Conservation (phyloP, 2,888 invertebrate species). For the Pachydiplax longipennis region DNA sequence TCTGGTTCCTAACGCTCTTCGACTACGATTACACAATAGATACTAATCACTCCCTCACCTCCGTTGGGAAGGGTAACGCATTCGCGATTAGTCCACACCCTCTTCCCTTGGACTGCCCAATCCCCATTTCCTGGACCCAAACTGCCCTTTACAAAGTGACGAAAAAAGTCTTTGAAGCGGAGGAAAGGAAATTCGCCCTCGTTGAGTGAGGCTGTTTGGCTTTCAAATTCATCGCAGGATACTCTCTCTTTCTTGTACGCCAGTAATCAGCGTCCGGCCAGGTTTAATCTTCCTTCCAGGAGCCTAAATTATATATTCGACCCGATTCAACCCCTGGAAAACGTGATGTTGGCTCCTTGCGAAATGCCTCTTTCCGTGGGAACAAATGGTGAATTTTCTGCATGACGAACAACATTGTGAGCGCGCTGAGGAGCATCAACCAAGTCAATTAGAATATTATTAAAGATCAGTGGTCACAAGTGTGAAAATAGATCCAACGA, state of each 20-base stretch:
- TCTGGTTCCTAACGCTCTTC: no score
- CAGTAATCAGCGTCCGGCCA: background rate
- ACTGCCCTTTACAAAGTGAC: background rate
- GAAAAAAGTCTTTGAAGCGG: background rate
- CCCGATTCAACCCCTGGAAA: background rate
- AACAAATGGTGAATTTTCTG: no score
- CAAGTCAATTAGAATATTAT: no score
- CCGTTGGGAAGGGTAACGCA: background rate
- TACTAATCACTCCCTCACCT: no score
- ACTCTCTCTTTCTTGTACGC: background rate
- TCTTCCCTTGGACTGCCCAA: background rate
- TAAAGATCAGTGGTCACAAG: no score
- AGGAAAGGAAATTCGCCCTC: background rate
- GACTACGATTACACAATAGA: no score
- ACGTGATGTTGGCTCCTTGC: no score
- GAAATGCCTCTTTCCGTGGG: no score
- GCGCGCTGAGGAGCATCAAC: no score
- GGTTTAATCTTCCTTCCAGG: background rate
- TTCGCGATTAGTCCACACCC: background rate
- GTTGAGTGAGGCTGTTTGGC: background rate
- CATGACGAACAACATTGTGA: no score
- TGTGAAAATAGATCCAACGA: no score
- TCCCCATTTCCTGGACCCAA: background rate
- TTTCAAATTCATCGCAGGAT: background rate
- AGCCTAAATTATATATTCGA: background rate